Conservation (phyloP, 2,113 vertebrate species). For the Jacana jacana region DNA sequence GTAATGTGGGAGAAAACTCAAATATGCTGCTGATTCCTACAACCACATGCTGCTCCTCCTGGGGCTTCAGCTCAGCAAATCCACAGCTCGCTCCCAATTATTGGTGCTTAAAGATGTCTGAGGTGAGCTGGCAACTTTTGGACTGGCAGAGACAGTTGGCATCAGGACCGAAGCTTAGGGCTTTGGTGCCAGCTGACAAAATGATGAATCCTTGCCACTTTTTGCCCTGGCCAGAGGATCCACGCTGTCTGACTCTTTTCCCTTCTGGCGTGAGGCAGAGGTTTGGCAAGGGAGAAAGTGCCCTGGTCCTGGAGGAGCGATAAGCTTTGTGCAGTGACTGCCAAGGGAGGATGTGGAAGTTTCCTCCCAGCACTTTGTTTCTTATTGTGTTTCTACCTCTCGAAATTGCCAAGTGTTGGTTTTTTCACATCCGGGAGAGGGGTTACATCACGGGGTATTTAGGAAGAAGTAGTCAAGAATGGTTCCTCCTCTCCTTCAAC, state of each 20-base stretch:
- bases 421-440: constrained; percentile 62
- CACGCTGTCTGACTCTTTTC: neutral
- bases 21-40: neutral
- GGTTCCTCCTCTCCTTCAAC: constrained; percentile 13
- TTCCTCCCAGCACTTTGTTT: constrained; percentile 65
- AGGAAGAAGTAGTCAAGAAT: constrained; percentile 43
- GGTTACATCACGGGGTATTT: constrained; percentile 47
- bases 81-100: accelerated
- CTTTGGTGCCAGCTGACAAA: neutral
- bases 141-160: accelerated
- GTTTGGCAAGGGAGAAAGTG: constrained; percentile 62
- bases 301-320: neutral
- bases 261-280: neutral
- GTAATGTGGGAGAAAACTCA: neutral
- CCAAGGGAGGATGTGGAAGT: constrained; percentile 69
- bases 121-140: neutral
- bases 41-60: neutral
- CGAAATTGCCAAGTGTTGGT: constrained; percentile 30
- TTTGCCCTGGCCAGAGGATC: neutral
- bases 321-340: neutral
- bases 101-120: neutral
- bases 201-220: neutral
- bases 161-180: accelerated
- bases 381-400: constrained; percentile 34
- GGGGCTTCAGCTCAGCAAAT: neutral